Evolutionary conservation across 2,888 invertebrate genomes (phyloP).

Genomic region (Germaria angustata): DNA sequence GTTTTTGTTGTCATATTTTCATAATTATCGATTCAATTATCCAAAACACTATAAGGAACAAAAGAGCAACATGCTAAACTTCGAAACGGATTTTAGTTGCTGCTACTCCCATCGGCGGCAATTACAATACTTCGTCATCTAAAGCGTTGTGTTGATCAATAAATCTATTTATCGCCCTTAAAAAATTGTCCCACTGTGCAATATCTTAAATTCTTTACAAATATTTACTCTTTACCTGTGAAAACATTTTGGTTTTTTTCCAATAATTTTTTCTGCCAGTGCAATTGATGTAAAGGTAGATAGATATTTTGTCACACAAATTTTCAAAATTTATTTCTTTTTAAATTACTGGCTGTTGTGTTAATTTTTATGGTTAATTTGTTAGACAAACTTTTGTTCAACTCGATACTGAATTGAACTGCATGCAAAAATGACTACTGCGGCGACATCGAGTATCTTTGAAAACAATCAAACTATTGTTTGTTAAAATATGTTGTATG

Average conservation of each 20-base stretch:
- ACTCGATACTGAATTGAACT: constrained; percentile 28
- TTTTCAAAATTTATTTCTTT: constrained; percentile 16
- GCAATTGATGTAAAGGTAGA: constrained; percentile 8
- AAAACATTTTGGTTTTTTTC: too few relatives aligned
- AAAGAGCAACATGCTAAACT: background rate
- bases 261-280: background rate
- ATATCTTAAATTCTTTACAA: too few relatives aligned
- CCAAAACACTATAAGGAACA: background rate
- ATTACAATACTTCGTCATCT: too few relatives aligned
- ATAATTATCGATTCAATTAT: background rate
- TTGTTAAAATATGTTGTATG: background rate
- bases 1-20: background rate
- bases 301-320: too few relatives aligned
- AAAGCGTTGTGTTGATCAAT: too few relatives aligned
- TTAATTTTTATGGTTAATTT: constrained; percentile 44
- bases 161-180: too few relatives aligned
- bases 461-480: constrained; percentile 43
- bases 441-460: background rate
- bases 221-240: too few relatives aligned
- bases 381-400: constrained; percentile 29
- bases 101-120: too few relatives aligned
- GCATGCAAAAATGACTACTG: background rate
- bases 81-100: too few relatives aligned
- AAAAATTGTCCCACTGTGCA: too few relatives aligned
- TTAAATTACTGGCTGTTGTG: constrained; percentile 15